Base-by-base conservation (phyloP, 2,113 vertebrate genomes). In the Rhinichthys klamathensis region DNA sequence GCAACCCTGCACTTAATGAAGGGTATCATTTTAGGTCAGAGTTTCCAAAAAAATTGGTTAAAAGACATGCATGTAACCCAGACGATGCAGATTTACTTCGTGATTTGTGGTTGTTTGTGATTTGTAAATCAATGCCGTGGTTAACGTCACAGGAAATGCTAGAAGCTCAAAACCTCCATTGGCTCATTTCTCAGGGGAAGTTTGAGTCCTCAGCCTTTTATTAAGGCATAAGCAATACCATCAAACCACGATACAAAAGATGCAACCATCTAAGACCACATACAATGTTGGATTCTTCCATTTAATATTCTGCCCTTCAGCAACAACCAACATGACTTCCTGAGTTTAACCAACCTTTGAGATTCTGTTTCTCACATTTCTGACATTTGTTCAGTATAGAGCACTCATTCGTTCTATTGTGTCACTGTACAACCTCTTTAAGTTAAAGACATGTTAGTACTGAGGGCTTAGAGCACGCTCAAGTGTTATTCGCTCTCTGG, bases 61-160 rank as follows among this genome's bases (percentile, higher is more conserved):
- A 74, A 83, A 75, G 38, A 82, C 80, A 73, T 63, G 60, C 65
- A 56, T 85, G 23, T 46, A 65, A 51, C 63, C 54, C 83, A 44
- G 79, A 77, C 16, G 46, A 82, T 27, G 23, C 44, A 15, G 65
- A 76, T 89, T 85, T 77, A 74, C 58, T 77, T 32, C 6, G 78
- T 60, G 61, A 82, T 87, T 85, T 85, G 83, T 70, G 88, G 85
- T 87, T 73, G 51, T 60, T 70, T 79, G 80, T 54, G 80, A 82
- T 82, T 82, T 70, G 65, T 41, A 54, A 86, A 80, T 86, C 72
- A 46, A 67, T 69, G 73, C 56, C 1, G 79, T 12, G 85, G 82
- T 84, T 84, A 44, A 32, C 18, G 27, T 10, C 38, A 49, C 63
- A 84, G 78, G 69, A 89, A 84, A 78, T 70, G 46, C 79, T 58